These are phyloP conservation scores for Indicator maculatus DNA, from an alignment of 2,113 vertebrate genomes.

Conservation along the genomic window DNA sequence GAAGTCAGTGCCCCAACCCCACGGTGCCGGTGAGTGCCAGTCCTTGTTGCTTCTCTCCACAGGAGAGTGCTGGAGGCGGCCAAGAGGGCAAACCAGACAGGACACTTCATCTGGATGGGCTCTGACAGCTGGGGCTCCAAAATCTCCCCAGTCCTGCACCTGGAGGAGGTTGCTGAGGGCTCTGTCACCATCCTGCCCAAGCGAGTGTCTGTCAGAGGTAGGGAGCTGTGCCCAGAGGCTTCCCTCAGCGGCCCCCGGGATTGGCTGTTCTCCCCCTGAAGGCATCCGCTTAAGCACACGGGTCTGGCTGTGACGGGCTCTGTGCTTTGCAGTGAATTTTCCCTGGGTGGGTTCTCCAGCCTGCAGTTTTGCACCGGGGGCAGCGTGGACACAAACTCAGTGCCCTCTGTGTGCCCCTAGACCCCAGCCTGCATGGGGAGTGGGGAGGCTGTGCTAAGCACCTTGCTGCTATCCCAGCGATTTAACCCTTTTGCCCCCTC, in stretches of 20 bases:
- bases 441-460: rapidly evolving
- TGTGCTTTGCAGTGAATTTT: background rate
- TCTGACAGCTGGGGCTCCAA: constrained; percentile 98
- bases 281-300: background rate
- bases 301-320: background rate
- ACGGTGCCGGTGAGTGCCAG: background rate
- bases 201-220: constrained; percentile 89
- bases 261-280: rapidly evolving
- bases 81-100: constrained; percentile 91
- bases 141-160: constrained; percentile 87
- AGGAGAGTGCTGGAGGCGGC: constrained; percentile 91
- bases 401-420: rapidly evolving
- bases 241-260: background rate
- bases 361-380: background rate
- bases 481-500: background rate
- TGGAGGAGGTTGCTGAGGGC: constrained; percentile 93
- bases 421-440: background rate
- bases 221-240: background rate
- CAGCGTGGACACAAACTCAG: background rate
- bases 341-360: background rate
- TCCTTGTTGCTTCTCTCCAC: constrained; percentile 6
- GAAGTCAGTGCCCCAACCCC: background rate
- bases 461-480: background rate
- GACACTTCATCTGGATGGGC: constrained; percentile 97
- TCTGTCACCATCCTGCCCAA: constrained; percentile 93